Conservation (phyloP, 2,888 invertebrate species). For the Drosophila maculinotata region DNA sequence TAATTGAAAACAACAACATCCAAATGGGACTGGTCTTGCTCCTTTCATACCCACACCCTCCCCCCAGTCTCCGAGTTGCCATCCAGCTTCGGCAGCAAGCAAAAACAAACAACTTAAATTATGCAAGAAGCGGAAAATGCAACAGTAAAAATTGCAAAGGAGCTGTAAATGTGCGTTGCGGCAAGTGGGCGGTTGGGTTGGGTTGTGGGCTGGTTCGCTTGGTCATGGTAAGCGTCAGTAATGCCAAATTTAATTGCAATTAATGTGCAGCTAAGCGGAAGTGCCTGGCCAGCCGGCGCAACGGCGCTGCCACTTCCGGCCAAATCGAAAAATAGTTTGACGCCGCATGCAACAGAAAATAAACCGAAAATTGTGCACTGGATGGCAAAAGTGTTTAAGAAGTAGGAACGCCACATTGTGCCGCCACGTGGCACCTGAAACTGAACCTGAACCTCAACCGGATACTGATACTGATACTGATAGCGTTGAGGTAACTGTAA, state of each 20-base stretch:
- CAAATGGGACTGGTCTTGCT: no score
- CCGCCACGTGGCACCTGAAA: no score
- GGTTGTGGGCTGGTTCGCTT: neutral
- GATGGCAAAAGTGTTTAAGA: neutral
- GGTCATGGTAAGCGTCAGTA: conserved; percentile 32
- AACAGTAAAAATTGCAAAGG: conserved; percentile 63
- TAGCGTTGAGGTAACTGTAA: no score
- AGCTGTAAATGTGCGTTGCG: conserved; percentile 48
- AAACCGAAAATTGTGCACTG: neutral
- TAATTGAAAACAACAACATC: conserved; percentile 73
- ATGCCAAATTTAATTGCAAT: conserved; percentile 78
- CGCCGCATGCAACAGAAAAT: conserved; percentile 31
- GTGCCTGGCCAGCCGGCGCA: conserved; percentile 51
- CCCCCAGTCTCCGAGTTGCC: no score
- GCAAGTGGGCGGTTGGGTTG: neutral
- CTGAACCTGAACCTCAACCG: no score
- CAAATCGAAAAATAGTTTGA: conserved; percentile 42
- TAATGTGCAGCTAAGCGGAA: conserved; percentile 75
- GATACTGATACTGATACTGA: no score
- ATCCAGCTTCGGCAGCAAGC: conserved; percentile 16
- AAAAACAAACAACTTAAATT: conserved; percentile 67
- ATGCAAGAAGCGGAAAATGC: conserved; percentile 65
- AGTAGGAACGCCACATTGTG: neutral
- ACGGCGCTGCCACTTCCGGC: conserved; percentile 60
- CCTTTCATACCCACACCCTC: no score